These are phyloP conservation scores for Cheirogaleus major DNA, from an alignment of 2,797 vertebrate genomes.

Conservation along the genomic window DNA sequence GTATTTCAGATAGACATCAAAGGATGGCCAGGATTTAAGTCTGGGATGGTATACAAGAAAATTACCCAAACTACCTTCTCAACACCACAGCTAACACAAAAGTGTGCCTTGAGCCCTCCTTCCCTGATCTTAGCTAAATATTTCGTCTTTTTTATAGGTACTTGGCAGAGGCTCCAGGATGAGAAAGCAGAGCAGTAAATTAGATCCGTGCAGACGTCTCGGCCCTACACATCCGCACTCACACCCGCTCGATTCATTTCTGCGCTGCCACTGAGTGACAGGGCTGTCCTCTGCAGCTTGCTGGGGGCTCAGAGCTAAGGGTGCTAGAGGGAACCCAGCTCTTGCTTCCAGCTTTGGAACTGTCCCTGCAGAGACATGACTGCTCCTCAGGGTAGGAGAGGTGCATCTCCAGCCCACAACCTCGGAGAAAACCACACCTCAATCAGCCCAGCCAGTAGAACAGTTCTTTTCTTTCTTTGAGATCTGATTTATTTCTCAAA, in stretches of 20 bases:
- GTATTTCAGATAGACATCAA: background rate
- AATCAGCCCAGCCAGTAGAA: background rate
- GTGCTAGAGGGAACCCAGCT: background rate
- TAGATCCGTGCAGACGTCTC: background rate
- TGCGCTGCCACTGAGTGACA: background rate
- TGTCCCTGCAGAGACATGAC: background rate
- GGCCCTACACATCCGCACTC: background rate
- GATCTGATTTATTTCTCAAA: background rate
- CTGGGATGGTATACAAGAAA: background rate
- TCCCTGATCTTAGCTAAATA: background rate
- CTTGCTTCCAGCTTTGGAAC: background rate
- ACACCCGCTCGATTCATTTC: background rate
- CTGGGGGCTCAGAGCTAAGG: background rate
- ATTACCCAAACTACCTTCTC: background rate
- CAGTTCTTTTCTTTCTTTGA: background rate
- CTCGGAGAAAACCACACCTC: background rate
- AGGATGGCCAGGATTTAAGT: background rate
- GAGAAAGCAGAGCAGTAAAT: background rate
- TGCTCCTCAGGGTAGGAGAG: background rate
- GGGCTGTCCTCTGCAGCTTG: background rate
- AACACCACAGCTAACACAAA: background rate
- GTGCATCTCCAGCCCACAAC: background rate
- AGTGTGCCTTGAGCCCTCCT: background rate
- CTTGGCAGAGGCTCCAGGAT: constrained; percentile 7
- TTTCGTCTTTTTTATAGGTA: constrained; percentile 31